Evolutionary conservation across 2,888 invertebrate species (phyloP).

Genomic region (Carabus problematicus): DNA sequence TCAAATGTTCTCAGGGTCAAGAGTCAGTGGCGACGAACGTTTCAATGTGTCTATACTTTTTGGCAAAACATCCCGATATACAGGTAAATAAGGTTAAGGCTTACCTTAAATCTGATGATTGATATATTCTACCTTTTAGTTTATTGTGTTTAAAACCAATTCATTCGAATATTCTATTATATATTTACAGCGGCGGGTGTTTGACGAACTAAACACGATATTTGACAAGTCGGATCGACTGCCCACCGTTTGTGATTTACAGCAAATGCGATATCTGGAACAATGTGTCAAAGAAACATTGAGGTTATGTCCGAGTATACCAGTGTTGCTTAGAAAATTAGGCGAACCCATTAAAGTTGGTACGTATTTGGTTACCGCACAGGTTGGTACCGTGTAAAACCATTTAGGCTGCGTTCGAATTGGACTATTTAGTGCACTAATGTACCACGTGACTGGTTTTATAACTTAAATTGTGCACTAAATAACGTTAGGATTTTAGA

Average conservation of each 20-base stretch:
- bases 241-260: conserved; percentile 65
- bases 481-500: not conserved
- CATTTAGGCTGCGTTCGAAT: too few relatives aligned
- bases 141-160: conserved; percentile 44
- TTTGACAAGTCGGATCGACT: conserved; percentile 60
- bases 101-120: too few relatives aligned
- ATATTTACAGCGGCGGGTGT: conserved; percentile 56
- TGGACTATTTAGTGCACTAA: too few relatives aligned
- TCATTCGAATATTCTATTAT: not conserved
- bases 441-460: too few relatives aligned
- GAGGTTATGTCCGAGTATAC: conserved; percentile 72
- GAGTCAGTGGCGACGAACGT: conserved; percentile 67
- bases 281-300: conserved; percentile 74
- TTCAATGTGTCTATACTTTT: conserved; percentile 64
- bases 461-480: not conserved
- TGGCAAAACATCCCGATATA: conserved; percentile 63
- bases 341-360: conserved; percentile 66
- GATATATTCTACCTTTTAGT: not conserved
- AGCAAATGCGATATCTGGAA: conserved; percentile 72
- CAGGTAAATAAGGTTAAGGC: conserved; percentile 56
- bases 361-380: conserved; percentile 53
- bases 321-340: conserved; percentile 67
- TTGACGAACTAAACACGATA: conserved; percentile 62
- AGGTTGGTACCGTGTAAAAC: too few relatives aligned
- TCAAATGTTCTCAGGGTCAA: conserved; percentile 60